These are phyloP conservation scores for Merodon equestris DNA, from an alignment of 2,888 invertebrate species.

Conservation along the genomic window DNA sequence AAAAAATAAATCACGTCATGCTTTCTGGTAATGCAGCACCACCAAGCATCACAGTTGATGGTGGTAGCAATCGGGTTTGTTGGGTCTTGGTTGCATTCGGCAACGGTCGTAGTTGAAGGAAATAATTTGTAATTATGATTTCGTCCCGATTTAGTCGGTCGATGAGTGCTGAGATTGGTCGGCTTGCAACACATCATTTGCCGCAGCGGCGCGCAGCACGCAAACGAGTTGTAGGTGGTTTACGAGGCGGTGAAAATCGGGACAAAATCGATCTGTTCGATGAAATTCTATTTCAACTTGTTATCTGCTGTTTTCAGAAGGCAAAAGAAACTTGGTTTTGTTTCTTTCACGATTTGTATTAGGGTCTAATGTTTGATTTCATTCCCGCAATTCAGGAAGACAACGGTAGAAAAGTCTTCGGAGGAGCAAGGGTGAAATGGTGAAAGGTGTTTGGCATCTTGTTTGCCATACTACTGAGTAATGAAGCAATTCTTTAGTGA, in stretches of 20 bases:
- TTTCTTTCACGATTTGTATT: constrained; percentile 65
- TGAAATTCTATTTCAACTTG: constrained; percentile 46
- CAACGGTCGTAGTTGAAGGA: constrained; percentile 41
- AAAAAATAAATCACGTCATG: constrained; percentile 58
- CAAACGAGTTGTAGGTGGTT: neutral
- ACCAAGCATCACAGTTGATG: neutral
- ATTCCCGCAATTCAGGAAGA: constrained; percentile 4
- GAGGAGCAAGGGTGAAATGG: neutral
- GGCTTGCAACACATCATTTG: constrained; percentile 55
- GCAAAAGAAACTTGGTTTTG: constrained; percentile 8
- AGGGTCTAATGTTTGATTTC: constrained; percentile 33
- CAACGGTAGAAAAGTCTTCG: neutral
- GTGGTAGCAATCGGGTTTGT: constrained; percentile 4
- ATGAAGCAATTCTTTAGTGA: neutral
- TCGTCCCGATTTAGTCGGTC: constrained; percentile 61
- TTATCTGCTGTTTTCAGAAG: constrained; percentile 18
- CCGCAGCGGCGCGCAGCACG: constrained; percentile 10
- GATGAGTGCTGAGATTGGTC: constrained; percentile 46
- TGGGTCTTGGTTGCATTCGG: constrained; percentile 13
- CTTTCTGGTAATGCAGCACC: constrained; percentile 37
- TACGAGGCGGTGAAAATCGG: constrained; percentile 11
- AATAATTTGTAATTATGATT: constrained; percentile 68
- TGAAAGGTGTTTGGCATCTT: constrained; percentile 36
- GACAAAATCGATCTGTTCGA: constrained; percentile 38
- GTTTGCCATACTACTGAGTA: constrained; percentile 3